Conservation (phyloP, 92 coral and sea anemone genomes). For the Zoanthus solanderi region DNA sequence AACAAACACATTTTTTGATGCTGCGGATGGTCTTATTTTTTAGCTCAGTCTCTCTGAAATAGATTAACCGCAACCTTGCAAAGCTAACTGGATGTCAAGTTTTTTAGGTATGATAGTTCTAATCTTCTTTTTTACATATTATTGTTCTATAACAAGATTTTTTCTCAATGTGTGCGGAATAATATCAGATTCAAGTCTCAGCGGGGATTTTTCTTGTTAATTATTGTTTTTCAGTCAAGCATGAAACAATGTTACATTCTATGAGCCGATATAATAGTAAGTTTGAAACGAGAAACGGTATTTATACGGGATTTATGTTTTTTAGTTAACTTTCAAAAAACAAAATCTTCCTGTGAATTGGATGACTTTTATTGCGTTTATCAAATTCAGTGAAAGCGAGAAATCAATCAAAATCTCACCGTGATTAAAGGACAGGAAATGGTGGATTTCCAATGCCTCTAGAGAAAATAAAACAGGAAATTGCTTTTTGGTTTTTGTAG, state of each 20-base stretch:
- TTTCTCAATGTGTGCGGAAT: not conserved
- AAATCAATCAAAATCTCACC: not conserved
- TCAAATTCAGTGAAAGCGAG: conserved; percentile 8
- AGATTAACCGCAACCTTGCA: not conserved
- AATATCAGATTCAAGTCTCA: not conserved
- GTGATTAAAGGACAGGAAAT: not conserved
- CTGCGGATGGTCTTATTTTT: not conserved
- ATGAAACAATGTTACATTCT: not conserved
- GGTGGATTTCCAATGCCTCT: not conserved
- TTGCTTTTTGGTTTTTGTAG: not conserved
- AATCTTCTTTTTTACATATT: not conserved
- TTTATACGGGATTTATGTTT: not conserved
- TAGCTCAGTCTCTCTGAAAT: not conserved
- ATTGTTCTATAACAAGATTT: conserved; percentile 26
- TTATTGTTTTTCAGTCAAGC: not conserved
- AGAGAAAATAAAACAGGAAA: conserved; percentile 8
- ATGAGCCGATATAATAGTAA: not conserved
- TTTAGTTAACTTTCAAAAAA: not conserved
- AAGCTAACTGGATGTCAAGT: not conserved
- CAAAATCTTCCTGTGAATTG: conserved; percentile 9
- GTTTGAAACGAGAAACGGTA: not conserved
- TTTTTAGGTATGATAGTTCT: not conserved
- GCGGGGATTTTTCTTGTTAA: conserved; percentile 4
- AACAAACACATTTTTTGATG: not conserved
- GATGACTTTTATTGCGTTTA: not conserved